phyloP scores from a whole-genome alignment of 2,113 vertebrate genomes.

The Pantherophis guttatus region DNA sequence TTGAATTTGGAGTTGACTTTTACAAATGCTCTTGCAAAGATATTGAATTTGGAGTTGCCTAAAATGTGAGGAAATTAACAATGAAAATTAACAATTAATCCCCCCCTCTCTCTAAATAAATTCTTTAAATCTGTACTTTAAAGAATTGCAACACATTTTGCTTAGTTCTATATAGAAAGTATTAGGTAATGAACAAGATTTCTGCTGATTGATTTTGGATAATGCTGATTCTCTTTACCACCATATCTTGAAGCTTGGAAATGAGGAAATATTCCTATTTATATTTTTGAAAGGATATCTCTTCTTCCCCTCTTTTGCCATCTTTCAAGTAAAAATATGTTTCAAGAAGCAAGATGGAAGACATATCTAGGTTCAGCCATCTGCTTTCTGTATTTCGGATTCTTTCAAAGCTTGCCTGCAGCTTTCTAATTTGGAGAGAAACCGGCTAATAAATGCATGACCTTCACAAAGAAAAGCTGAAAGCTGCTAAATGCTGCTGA shows the following conservation, averaged over 20 bases:
- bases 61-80: background rate
- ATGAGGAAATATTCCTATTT: background rate
- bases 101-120: too few species aligned
- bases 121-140: background rate
- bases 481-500: background rate
- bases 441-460: background rate
- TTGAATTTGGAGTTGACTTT: background rate
- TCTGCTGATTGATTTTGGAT: background rate
- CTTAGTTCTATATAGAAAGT: background rate
- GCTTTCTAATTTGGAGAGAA: conserved; percentile 6
- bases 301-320: background rate
- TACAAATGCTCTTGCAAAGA: too few species aligned
- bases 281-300: background rate
- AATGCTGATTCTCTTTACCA: background rate
- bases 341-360: background rate
- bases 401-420: background rate
- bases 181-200: background rate
- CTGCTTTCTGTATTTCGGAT: background rate
- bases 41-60: background rate
- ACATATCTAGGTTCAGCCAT: background rate
- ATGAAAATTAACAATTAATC: background rate
- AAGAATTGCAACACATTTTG: background rate
- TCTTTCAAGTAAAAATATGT: background rate
- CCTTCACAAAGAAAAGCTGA: background rate
- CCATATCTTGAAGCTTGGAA: background rate